Conservation (phyloP, 2,888 invertebrate species). For the Hymenopus coronatus region DNA sequence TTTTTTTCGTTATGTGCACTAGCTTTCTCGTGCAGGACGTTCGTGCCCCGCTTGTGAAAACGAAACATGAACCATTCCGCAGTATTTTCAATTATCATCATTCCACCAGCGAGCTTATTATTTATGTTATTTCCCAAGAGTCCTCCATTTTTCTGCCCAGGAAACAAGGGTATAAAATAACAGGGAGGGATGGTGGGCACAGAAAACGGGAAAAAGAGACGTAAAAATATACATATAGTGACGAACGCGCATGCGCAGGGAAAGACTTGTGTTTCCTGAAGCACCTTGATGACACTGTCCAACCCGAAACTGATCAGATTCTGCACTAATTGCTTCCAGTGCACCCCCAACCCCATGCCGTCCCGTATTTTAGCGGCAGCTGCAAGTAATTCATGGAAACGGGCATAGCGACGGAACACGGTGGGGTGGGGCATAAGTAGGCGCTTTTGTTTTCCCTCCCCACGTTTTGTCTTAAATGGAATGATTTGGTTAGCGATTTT, state of each 20-base stretch:
- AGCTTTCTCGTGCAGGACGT: background rate
- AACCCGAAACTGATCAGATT: background rate
- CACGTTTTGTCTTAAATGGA: background rate
- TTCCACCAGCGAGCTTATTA: constrained; percentile 6
- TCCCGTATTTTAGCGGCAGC: background rate
- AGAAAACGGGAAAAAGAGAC: background rate
- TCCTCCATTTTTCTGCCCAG: background rate
- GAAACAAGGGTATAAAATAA: background rate
- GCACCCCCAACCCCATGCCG: background rate
- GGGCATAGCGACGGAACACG: background rate
- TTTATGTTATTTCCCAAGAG: constrained; percentile 16
- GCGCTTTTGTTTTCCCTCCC: background rate
- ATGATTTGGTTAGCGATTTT: background rate
- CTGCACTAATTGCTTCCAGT: background rate
- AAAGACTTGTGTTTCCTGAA: background rate
- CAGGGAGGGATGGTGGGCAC: background rate
- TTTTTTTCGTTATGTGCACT: no score
- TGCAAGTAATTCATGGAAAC: background rate
- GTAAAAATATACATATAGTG: background rate
- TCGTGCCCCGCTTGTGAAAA: background rate
- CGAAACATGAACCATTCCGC: background rate
- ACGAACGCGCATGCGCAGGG: background rate
- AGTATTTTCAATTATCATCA: constrained; percentile 15
- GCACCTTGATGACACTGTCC: background rate
- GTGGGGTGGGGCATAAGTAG: background rate